phyloP scores from a whole-genome alignment of 2,113 vertebrate genomes.

The Neolamprologus sp. region DNA sequence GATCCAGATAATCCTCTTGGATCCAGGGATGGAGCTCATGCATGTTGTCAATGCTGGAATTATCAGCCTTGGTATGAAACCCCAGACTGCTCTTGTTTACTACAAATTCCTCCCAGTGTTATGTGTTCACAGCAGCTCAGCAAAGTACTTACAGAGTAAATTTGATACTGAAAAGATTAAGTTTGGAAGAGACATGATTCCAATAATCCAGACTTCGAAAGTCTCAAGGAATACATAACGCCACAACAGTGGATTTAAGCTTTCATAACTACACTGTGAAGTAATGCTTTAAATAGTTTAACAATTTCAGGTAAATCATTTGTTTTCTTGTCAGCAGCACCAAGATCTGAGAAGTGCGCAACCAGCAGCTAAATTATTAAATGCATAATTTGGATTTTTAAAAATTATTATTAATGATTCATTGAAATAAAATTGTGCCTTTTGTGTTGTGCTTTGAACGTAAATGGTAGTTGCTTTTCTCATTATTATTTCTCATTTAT shows the following conservation, averaged over 20 bases:
- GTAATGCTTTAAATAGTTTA: neutral
- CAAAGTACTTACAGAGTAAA: neutral
- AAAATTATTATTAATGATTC: neutral
- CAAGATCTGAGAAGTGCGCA: neutral
- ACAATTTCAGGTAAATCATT: neutral
- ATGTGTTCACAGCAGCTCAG: neutral
- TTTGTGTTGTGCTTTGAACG: neutral
- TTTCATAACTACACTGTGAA: neutral
- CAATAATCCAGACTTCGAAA: neutral
- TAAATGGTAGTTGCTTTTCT: neutral
- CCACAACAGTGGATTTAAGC: neutral
- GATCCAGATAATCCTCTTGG: neutral
- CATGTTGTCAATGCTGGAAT: neutral
- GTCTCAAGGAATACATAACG: neutral
- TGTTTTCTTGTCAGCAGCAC: neutral
- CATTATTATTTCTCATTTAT: neutral
- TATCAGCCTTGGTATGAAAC: neutral
- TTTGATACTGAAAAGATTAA: neutral
- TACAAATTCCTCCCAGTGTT: neutral
- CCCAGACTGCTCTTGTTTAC: neutral
- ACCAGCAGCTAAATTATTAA: neutral
- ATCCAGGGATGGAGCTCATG: neutral
- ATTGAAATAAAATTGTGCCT: neutral
- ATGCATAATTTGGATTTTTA: neutral
- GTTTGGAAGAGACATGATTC: neutral